phyloP scores from a whole-genome alignment of 2,113 vertebrate species.

The Corynorhinus townsendii region DNA sequence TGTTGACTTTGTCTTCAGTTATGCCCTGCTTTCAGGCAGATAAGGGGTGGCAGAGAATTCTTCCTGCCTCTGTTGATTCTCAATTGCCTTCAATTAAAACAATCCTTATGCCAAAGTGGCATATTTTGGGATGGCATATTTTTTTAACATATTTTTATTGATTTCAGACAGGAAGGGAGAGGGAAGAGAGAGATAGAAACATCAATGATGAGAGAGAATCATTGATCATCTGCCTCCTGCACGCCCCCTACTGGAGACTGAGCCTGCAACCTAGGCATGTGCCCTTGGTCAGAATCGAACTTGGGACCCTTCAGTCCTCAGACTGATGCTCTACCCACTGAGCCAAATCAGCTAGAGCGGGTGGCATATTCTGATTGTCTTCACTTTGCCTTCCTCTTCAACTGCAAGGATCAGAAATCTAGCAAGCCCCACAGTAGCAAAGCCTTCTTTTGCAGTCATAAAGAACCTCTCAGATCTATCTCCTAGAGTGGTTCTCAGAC shows the following conservation, averaged over 20 bases:
- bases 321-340: too few relatives aligned
- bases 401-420: neutral
- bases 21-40: neutral
- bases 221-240: too few relatives aligned
- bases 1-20: neutral
- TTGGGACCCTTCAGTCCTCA: too few relatives aligned
- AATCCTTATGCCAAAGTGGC: neutral
- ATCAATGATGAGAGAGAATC: too few relatives aligned
- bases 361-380: neutral
- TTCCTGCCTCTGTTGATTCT: neutral
- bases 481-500: neutral
- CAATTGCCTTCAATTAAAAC: neutral
- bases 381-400: constrained; percentile 2
- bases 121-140: neutral
- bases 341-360: too few relatives aligned
- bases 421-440: neutral
- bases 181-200: too few relatives aligned
- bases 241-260: too few relatives aligned
- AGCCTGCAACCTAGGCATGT: too few relatives aligned
- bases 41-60: neutral
- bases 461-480: neutral
- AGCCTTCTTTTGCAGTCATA: neutral
- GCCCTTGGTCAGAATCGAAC: too few relatives aligned
- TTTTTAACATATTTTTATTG: too few relatives aligned
- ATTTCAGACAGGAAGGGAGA: too few relatives aligned